These are phyloP conservation scores for Ceratosolen solmsi DNA, from an alignment of 1,140 invertebrate species.

Conservation along the genomic window DNA sequence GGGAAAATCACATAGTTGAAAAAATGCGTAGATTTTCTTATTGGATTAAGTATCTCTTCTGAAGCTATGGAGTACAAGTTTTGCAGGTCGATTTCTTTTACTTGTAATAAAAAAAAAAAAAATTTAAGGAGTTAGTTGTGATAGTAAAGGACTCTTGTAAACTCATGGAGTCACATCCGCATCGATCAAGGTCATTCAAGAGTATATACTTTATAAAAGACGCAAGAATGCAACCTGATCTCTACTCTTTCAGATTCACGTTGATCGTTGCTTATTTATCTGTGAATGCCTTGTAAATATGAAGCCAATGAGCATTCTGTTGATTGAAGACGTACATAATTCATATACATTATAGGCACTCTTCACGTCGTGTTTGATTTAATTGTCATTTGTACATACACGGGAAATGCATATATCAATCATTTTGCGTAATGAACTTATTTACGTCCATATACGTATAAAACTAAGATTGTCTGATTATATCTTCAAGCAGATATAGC, in stretches of 20 bases:
- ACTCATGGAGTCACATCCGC: conserved; percentile 14
- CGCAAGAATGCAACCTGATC: conserved; percentile 50
- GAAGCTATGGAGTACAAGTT: conserved; percentile 11
- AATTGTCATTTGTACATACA: conserved; percentile 46
- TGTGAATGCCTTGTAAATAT: conserved; percentile 52
- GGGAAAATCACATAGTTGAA: not conserved
- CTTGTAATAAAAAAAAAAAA: conserved; percentile 15
- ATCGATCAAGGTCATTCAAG: conserved; percentile 42
- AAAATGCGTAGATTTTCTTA: conserved; percentile 39
- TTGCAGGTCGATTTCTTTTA: conserved; percentile 36
- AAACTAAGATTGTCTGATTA: conserved; percentile 42
- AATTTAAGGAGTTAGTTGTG: conserved; percentile 37
- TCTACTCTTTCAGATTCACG: conserved; percentile 51
- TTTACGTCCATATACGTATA: conserved; percentile 48
- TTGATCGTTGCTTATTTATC: conserved; percentile 51
- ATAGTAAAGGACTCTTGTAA: conserved; percentile 36
- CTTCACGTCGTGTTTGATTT: conserved; percentile 42
- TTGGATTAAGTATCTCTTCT: conserved; percentile 39
- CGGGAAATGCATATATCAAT: conserved; percentile 43
- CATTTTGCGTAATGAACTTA: conserved; percentile 45
- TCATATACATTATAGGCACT: conserved; percentile 35
- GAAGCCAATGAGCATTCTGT: conserved; percentile 46
- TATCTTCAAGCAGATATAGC: conserved; percentile 39
- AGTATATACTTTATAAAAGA: conserved; percentile 48
- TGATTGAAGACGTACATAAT: conserved; percentile 37